Conservation (phyloP, 2,113 vertebrate genomes). For the Leptosomus discolor region DNA sequence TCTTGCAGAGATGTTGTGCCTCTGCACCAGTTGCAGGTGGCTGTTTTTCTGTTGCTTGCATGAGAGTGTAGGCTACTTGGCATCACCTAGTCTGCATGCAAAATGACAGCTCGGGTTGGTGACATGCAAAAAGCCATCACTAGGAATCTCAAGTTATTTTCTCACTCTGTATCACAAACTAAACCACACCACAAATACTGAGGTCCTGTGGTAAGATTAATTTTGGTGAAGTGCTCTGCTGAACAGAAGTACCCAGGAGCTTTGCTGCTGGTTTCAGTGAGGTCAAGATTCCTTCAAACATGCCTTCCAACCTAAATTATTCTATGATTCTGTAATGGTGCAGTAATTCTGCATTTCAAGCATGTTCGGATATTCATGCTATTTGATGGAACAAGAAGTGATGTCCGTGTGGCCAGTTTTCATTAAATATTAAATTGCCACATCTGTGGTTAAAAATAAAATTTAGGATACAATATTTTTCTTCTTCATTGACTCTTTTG, state of each 20-base stretch:
- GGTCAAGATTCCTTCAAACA: neutral
- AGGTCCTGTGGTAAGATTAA: neutral
- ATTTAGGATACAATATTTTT: neutral
- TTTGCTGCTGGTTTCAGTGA: neutral
- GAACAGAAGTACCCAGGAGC: neutral
- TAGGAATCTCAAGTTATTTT: neutral
- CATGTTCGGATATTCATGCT: neutral
- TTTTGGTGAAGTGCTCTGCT: neutral
- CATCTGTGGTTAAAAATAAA: conserved; percentile 26
- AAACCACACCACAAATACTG: neutral
- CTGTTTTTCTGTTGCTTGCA: neutral
- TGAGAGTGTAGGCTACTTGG: neutral
- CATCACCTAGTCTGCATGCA: neutral
- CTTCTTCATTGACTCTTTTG: conserved; percentile 26
- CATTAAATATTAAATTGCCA: conserved; percentile 42
- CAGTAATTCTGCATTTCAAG: neutral
- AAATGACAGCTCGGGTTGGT: neutral
- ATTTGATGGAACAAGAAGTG: conserved; percentile 31
- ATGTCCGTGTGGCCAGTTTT: neutral
- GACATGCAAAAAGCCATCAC: neutral
- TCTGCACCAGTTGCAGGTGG: neutral
- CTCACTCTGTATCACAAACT: neutral
- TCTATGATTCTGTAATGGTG: neutral
- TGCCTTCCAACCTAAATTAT: neutral
- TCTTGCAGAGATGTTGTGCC: neutral